phyloP scores from a whole-genome alignment of 1,140 invertebrate genomes.

The Trypoxylus dichotomus region DNA sequence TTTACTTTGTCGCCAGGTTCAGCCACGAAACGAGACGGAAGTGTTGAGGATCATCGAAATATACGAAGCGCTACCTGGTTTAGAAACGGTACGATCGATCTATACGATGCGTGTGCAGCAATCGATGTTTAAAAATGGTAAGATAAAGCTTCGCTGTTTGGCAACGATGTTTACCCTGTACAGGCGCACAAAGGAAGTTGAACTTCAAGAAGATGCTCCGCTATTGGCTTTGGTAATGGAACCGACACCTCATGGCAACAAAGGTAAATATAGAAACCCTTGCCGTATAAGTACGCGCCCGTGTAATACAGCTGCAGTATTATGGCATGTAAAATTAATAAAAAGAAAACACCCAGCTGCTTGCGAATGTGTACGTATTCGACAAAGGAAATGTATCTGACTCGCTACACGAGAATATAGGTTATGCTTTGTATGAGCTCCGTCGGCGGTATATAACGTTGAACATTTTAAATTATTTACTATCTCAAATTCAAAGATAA shows the following conservation, averaged over 20 bases:
- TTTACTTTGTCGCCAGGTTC: constrained; percentile 36
- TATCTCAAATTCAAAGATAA: background rate
- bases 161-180: constrained; percentile 55
- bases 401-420: background rate
- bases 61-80: constrained; percentile 49
- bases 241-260: constrained; percentile 48
- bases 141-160: constrained; percentile 53
- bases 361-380: background rate
- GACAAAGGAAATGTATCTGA: too few relatives aligned
- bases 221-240: constrained; percentile 55
- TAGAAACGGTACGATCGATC: constrained; percentile 51
- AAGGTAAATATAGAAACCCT: constrained; percentile 37
- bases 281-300: background rate
- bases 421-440: background rate
- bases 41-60: constrained; percentile 39
- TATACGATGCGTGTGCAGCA: constrained; percentile 50
- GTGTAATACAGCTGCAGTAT: too few relatives aligned
- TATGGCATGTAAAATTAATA: background rate
- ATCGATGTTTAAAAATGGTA: constrained; percentile 53
- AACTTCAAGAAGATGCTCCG: constrained; percentile 55
- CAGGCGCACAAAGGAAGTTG: constrained; percentile 48
- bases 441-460: background rate
- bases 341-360: background rate
- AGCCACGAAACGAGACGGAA: constrained; percentile 34
- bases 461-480: background rate